Evolutionary conservation across 2,113 vertebrate species (phyloP), one percentile per base, ranked within the genome.

Genomic region (Atlantisia rogersi): DNA sequence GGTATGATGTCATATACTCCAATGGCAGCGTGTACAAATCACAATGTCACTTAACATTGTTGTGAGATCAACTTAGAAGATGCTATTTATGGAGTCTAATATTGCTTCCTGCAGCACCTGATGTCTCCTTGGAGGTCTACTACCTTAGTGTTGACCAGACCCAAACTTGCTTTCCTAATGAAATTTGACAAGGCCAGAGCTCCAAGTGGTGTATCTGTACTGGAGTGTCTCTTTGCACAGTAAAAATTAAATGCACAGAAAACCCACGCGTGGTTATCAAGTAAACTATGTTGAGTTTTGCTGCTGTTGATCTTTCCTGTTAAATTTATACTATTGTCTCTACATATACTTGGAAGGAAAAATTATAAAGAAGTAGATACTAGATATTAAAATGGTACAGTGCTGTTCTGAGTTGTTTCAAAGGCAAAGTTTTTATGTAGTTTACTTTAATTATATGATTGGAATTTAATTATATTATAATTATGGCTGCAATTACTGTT

Each of bases 401-500:
- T 44, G 40, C 3, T 97, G 44, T 75, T 91, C 20, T 70, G 42
- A 96, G 71, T 78, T 87, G n/a, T 91, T 97, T 97, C 94, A 96
- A 97, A 97, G 95, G 67, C 89, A 96, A 88, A 96, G 56, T 42
- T 96, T 97, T 97, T 91, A 93, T 70, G 73, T 46, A 88, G 80
- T 81, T 92, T 85, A 74, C 80, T 95, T 95, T 97, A 96, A 97
- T 97, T 96, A 93, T 95, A 93, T 93, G 91, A 97, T 94, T 97
- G 52, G 65, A 91, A 74, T 92, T 94, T 96, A 97, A 97, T 97
- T 97, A 93, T 96, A 79, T 95, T 88, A 92, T 96, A 96, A 97
- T 97, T 96, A 97, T 90, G 67, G 25, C 20, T 92, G 55, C 91
- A 96, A 97, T 96, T 97, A 82, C 94, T 90, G 75, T 94, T 97